Evolutionary conservation across 2,113 vertebrate species (phyloP).

Genomic region (Seriola aureovittata): DNA sequence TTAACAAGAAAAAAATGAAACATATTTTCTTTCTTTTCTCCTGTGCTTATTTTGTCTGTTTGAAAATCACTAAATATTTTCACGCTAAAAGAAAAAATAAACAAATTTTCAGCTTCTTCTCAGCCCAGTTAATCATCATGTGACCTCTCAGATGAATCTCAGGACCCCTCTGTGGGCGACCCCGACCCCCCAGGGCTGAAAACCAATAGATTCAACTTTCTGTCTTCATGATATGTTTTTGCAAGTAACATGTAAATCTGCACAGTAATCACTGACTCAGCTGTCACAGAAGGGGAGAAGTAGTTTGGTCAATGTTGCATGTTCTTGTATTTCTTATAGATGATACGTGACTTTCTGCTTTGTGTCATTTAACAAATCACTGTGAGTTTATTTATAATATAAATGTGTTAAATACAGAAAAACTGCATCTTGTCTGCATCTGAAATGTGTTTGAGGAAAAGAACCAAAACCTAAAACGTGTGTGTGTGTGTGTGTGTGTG

Average conservation of each 20-base stretch:
- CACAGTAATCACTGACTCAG: neutral
- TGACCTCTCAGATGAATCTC: constrained; percentile 14
- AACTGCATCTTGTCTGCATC: too few species aligned
- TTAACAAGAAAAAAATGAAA: too few species aligned
- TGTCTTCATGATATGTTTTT: neutral
- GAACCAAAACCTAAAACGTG: too few species aligned
- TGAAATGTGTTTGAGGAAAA: too few species aligned
- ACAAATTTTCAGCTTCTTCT: neutral
- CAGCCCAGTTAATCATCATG: neutral
- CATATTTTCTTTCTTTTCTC: neutral
- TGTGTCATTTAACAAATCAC: too few species aligned
- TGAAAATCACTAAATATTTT: neutral
- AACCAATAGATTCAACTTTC: constrained; percentile 9
- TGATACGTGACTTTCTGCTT: neutral
- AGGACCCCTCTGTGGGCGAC: neutral
- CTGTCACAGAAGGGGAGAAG: neutral
- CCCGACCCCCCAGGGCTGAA: constrained; percentile 5
- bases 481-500: too few species aligned
- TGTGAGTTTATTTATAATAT: neutral
- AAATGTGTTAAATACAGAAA: neutral
- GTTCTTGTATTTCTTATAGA: neutral
- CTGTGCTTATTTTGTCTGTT: neutral
- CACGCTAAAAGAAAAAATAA: neutral
- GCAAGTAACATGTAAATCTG: neutral
- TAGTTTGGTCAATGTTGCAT: too few species aligned